Conservation (phyloP, 2,113 vertebrate genomes). For the Circaetus gallicus region DNA sequence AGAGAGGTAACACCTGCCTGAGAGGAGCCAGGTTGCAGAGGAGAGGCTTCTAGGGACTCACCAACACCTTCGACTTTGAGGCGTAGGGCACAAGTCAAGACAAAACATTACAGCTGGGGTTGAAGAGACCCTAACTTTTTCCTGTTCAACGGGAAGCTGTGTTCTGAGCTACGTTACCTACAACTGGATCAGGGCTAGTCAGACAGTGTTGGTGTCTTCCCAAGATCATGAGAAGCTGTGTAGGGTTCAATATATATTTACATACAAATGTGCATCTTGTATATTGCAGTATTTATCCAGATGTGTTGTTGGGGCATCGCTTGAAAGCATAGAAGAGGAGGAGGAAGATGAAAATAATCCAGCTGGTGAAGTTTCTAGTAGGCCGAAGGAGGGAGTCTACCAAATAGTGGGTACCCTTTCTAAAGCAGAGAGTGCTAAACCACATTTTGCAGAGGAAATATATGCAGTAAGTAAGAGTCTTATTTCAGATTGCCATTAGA, state of each 20-base stretch:
- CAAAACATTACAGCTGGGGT: neutral
- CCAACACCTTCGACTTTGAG: neutral
- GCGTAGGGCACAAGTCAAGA: rapidly evolving
- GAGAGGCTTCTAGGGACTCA: neutral
- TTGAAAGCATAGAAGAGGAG: slow-evolving; percentile 51
- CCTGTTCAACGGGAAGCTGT: neutral
- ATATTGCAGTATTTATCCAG: slow-evolving; percentile 78
- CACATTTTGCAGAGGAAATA: slow-evolving; percentile 66
- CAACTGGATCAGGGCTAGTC: neutral
- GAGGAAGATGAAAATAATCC: slow-evolving; percentile 57
- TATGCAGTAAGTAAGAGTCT: slow-evolving; percentile 75
- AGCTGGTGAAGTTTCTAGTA: neutral
- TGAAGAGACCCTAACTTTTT: neutral
- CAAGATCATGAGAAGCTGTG: neutral
- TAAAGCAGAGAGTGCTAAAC: neutral
- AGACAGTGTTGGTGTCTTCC: too few relatives aligned
- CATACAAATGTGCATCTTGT: neutral
- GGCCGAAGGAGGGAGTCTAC: slow-evolving; percentile 60
- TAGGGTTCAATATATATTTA: neutral
- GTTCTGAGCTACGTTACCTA: rapidly evolving
- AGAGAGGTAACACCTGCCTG: neutral
- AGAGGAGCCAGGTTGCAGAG: rapidly evolving
- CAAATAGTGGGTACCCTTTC: slow-evolving; percentile 84
- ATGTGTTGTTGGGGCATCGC: slow-evolving; percentile 64
- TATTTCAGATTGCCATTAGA: neutral